Evolutionary conservation across 2,113 vertebrate genomes (phyloP).

Genomic region (Chamaea fasciata): DNA sequence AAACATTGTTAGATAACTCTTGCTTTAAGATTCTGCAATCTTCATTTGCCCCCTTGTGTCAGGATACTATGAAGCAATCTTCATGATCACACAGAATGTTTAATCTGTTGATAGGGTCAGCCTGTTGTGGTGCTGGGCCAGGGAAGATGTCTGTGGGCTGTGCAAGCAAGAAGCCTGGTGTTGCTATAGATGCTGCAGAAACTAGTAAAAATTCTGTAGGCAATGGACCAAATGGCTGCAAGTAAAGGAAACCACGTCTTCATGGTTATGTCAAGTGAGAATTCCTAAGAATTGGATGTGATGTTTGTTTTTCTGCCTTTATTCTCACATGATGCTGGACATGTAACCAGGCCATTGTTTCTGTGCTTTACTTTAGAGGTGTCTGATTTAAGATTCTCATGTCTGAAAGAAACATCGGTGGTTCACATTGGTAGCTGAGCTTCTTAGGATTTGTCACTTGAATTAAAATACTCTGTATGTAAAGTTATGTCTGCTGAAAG

Average conservation of each 20-base stretch:
- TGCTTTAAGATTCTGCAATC: neutral
- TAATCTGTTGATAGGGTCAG: neutral
- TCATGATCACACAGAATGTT: neutral
- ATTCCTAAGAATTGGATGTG: neutral
- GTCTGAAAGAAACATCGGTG: neutral
- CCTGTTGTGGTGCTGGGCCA: neutral
- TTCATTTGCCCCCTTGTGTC: constrained; percentile 54
- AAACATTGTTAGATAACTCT: neutral
- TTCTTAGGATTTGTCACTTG: neutral
- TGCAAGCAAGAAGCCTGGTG: neutral
- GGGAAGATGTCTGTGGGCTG: neutral
- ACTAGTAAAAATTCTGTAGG: neutral
- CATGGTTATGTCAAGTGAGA: neutral
- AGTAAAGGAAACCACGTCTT: neutral
- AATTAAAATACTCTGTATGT: neutral
- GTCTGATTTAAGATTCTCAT: neutral
- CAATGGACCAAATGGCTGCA: neutral
- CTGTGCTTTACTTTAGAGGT: neutral
- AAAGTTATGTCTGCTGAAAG: neutral
- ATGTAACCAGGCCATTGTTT: neutral
- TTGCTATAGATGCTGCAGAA: neutral
- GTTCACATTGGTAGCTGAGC: neutral
- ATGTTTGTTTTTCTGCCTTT: neutral
- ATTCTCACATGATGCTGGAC: neutral
- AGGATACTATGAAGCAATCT: neutral